These are phyloP conservation scores for Lomographa bimaculata DNA, from an alignment of 2,888 invertebrate genomes.

Conservation along the genomic window DNA sequence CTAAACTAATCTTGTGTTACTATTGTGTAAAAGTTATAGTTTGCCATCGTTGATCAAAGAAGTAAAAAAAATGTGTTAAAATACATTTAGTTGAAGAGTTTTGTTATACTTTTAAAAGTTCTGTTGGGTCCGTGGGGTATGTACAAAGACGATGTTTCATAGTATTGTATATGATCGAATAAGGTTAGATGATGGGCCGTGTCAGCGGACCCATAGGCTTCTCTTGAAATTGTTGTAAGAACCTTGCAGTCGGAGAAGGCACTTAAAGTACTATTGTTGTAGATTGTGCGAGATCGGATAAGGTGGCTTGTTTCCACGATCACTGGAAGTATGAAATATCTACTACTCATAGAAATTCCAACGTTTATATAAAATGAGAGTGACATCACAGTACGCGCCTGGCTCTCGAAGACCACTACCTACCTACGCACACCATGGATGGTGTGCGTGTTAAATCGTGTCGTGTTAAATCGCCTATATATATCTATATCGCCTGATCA, in stretches of 20 bases:
- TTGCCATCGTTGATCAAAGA: conserved; percentile 82
- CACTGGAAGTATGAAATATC: conserved; percentile 35
- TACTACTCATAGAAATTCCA: too few relatives aligned
- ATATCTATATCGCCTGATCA: too few relatives aligned
- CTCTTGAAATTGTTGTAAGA: conserved; percentile 75
- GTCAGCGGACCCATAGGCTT: conserved; percentile 57
- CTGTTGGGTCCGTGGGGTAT: conserved; percentile 59
- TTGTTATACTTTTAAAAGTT: conserved; percentile 75
- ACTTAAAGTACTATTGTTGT: conserved; percentile 82
- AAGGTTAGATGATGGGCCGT: conserved; percentile 54
- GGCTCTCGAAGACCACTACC: too few relatives aligned
- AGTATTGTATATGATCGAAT: conserved; percentile 78
- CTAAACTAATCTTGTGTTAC: conserved; percentile 78
- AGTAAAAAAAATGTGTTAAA: conserved; percentile 71
- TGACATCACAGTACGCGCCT: too few relatives aligned
- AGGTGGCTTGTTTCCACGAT: conserved; percentile 36
- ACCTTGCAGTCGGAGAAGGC: conserved; percentile 68
- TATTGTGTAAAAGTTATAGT: conserved; percentile 75
- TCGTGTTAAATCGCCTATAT: too few relatives aligned
- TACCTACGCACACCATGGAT: too few relatives aligned
- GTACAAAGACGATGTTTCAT: conserved; percentile 74
- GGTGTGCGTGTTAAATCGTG: too few relatives aligned
- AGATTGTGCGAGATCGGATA: conserved; percentile 42
- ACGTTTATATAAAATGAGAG: too few relatives aligned
- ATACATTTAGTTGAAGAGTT: conserved; percentile 76